A percentile compares a stretch with the other conserved stretches of the same genome.
Conservation (phyloP, 2,888 invertebrate genomes). For the Phlogophora meticulosa region DNA sequence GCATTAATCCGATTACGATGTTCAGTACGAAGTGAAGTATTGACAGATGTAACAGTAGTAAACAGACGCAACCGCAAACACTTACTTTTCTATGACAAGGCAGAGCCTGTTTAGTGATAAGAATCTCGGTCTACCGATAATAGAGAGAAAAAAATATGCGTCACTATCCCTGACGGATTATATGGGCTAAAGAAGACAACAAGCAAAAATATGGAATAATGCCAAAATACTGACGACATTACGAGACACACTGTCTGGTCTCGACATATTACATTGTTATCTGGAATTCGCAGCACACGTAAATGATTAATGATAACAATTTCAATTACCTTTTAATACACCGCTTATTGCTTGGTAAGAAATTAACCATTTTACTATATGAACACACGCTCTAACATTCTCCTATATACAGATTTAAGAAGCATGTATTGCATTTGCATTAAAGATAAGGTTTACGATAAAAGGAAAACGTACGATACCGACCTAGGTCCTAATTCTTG, state of each 20-base stretch:
- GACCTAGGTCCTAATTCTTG: background rate
- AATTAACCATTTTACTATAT: conserved; percentile 9
- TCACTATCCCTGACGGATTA: conserved; percentile 23
- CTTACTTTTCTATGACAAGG: conserved; percentile 5
- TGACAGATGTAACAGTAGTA: conserved; percentile 14
- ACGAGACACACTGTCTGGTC: conserved; percentile 78
- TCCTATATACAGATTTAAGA: background rate
- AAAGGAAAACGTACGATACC: background rate
- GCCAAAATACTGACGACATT: conserved; percentile 75
- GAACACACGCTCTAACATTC: background rate
- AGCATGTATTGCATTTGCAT: conserved; percentile 8
- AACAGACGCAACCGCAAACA: background rate
- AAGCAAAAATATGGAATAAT: conserved; percentile 70
- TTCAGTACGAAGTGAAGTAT: conserved; percentile 25
- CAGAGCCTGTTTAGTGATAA: conserved; percentile 30
- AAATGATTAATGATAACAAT: conserved; percentile 37
- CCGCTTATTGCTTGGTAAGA: background rate
- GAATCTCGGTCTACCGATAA: conserved; percentile 20
- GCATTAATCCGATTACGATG: conserved; percentile 16
- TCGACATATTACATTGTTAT: conserved; percentile 48
- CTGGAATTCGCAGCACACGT: conserved; percentile 35
- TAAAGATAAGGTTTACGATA: background rate
- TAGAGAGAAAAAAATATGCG: conserved; percentile 36
- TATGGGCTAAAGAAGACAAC: conserved; percentile 56
- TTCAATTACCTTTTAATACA: conserved; percentile 19